Evolutionary conservation across 2,797 vertebrate genomes (phyloP).

Genomic region (Notolepis coatsorum): DNA sequence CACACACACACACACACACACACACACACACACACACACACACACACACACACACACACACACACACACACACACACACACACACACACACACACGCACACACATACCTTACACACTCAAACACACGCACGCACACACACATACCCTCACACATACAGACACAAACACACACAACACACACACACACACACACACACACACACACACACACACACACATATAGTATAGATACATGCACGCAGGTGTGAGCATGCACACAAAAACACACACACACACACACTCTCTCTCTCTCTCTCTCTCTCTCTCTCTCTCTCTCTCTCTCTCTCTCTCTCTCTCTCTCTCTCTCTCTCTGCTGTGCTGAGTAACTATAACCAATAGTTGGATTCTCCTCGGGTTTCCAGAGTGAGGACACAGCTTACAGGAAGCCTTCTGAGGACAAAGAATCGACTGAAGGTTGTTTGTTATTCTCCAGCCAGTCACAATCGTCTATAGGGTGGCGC

Average conservation of each 20-base stretch:
- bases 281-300: too few species aligned
- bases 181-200: too few species aligned
- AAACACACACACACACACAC: too few species aligned
- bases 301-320: too few species aligned
- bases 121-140: constrained; percentile 7
- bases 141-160: too few species aligned
- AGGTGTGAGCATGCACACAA: too few species aligned
- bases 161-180: too few species aligned
- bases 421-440: background rate
- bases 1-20: constrained; percentile 5
- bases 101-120: background rate
- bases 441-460: background rate
- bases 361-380: constrained; percentile 48
- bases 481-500: too few species aligned
- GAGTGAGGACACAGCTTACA: constrained; percentile 48
- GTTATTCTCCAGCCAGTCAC: too few species aligned
- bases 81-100: background rate
- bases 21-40: background rate
- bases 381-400: constrained; percentile 63
- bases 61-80: background rate
- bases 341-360: constrained; percentile 37
- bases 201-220: too few species aligned
- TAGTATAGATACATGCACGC: too few species aligned
- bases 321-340: too few species aligned
- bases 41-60: background rate